Conservation (phyloP, 2,888 invertebrate genomes). For the Parnassius glacialis region DNA sequence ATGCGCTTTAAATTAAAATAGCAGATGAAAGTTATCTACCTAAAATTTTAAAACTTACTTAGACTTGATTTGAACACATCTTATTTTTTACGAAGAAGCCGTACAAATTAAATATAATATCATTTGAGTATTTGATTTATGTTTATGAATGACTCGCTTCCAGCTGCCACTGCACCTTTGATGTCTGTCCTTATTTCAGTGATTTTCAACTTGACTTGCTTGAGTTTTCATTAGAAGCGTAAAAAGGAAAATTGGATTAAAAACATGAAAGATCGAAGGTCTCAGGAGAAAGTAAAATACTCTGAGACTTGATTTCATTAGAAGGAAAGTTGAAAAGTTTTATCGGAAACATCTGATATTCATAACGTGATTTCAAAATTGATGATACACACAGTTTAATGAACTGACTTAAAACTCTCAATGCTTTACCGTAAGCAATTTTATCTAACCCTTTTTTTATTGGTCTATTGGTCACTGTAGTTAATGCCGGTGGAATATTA, state of each 20-base stretch:
- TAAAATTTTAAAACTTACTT: no score
- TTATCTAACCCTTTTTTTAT: constrained; percentile 32
- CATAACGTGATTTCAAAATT: constrained; percentile 8
- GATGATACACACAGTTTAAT: not conserved
- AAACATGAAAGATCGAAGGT: constrained; percentile 1
- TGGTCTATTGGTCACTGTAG: constrained; percentile 45
- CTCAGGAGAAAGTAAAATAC: not conserved
- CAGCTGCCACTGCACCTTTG: not conserved
- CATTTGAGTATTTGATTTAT: no score
- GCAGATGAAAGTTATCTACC: no score
- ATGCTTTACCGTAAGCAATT: no score
- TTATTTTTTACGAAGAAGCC: no score
- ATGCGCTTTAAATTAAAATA: not conserved
- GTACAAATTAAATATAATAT: no score
- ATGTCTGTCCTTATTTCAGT: not conserved
- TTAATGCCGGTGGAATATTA: constrained; percentile 57
- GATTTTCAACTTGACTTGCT: constrained; percentile 56
- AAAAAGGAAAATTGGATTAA: not conserved
- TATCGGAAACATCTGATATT: constrained; percentile 25
- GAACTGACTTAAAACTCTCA: no score
- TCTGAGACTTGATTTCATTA: not conserved
- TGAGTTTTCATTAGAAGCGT: not conserved
- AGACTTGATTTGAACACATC: no score
- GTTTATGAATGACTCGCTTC: no score
- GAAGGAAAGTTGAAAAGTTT: not conserved